A percentile compares a stretch with the other conserved stretches of the same genome.
Conservation (phyloP, 2,797 vertebrate species). For the Eulemur coronatus region DNA sequence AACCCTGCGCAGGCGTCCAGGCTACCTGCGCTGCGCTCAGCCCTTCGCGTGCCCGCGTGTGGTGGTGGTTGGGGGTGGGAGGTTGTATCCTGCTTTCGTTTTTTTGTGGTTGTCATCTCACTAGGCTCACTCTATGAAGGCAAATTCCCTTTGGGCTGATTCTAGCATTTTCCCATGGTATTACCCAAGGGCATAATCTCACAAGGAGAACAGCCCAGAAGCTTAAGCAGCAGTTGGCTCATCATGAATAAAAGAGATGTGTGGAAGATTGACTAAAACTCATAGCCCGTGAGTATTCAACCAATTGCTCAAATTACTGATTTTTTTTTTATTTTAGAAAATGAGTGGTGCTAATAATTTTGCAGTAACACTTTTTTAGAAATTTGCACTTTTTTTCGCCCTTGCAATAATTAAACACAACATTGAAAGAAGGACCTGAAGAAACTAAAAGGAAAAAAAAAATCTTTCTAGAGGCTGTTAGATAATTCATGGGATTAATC, state of each 20-base stretch:
- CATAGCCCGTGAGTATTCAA: slow-evolving; percentile 49
- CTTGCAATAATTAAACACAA: background rate
- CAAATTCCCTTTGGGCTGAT: background rate
- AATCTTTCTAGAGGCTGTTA: slow-evolving; percentile 30
- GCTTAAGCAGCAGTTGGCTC: background rate
- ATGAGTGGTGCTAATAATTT: background rate
- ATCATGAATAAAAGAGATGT: slow-evolving; percentile 20
- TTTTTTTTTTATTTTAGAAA: slow-evolving; percentile 28
- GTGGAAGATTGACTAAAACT: background rate
- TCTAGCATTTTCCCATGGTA: slow-evolving; percentile 49
- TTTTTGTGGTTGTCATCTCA: background rate
- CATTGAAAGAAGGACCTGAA: slow-evolving; percentile 53
- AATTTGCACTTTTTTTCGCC: slow-evolving; percentile 16
- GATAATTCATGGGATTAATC: slow-evolving; percentile 75
- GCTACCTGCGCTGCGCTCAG: background rate
- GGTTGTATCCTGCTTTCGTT: background rate
- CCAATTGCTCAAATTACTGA: slow-evolving; percentile 29
- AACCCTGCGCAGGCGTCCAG: too few species aligned
- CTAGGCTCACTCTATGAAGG: background rate
- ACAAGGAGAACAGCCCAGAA: background rate
- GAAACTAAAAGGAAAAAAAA: background rate
- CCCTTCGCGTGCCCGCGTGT: slow-evolving; percentile 8
- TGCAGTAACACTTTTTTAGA: slow-evolving; percentile 16
- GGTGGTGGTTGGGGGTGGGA: background rate
- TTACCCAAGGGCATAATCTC: slow-evolving; percentile 5